These are phyloP conservation scores for Eristalis intricaria DNA, from an alignment of 2,888 invertebrate genomes.

Conservation along the genomic window DNA sequence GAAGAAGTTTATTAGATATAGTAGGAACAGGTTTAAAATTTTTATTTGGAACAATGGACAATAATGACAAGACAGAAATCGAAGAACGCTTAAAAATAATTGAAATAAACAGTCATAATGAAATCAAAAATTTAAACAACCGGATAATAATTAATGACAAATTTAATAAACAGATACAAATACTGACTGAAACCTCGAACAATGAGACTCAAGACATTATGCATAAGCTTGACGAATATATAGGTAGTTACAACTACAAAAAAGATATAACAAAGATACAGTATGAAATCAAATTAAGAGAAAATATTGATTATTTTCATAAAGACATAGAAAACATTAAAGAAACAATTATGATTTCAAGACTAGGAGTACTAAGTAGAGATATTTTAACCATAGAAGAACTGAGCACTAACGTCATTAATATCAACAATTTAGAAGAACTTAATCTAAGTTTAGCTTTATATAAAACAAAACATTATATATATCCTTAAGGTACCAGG, in stretches of 20 bases:
- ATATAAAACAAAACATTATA: slow-evolving; percentile 1
- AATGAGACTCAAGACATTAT: neutral
- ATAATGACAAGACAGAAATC: neutral
- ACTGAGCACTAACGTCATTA: too few species aligned
- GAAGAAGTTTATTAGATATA: neutral
- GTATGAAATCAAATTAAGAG: neutral
- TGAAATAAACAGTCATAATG: too few species aligned
- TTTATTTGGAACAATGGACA: neutral
- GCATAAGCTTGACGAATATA: neutral
- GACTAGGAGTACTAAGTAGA: too few species aligned
- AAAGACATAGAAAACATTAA: too few species aligned
- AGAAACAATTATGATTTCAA: too few species aligned
- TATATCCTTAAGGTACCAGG: slow-evolving; percentile 2
- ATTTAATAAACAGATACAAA: slow-evolving; percentile 9
- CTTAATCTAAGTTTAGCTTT: slow-evolving; percentile 3
- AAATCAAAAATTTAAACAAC: too few species aligned
- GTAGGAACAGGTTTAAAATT: neutral
- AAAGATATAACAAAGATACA: neutral
- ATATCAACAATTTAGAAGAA: neutral
- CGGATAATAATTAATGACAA: neutral
- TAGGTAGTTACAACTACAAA: neutral
- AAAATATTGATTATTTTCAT: neutral
- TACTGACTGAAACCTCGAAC: slow-evolving; percentile 4
- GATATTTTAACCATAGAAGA: too few species aligned
- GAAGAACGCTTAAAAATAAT: neutral